A percentile compares a stretch with the other conserved stretches of the same genome.
phyloP scores from a whole-genome alignment of 2,113 vertebrate genomes.

The Triplophysa tibetana region DNA sequence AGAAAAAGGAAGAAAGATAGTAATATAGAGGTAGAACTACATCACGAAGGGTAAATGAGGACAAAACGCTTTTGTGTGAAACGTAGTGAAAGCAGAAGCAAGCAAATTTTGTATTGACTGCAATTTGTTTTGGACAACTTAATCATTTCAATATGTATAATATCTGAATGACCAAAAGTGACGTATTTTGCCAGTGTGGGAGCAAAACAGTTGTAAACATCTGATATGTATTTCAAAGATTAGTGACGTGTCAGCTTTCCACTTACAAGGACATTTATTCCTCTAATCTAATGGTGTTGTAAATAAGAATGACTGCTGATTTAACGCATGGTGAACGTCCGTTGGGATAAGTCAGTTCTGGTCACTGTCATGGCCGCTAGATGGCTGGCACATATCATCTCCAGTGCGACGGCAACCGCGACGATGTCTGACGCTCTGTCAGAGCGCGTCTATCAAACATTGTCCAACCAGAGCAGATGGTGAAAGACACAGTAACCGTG shows the following conservation, averaged over 20 bases:
- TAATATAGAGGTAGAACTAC: background rate
- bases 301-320: constrained; percentile 4
- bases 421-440: constrained; percentile 23
- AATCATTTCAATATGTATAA: too few relatives aligned
- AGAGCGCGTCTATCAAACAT: constrained; percentile 11
- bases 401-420: background rate
- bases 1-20: background rate
- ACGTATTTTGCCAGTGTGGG: too few relatives aligned
- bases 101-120: too few relatives aligned
- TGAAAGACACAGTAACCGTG: constrained; percentile 9
- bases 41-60: background rate
- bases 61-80: too few relatives aligned
- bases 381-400: constrained; percentile 25
- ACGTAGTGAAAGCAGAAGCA: background rate
- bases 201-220: too few relatives aligned
- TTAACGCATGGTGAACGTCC: constrained; percentile 12
- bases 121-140: too few relatives aligned
- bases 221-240: background rate
- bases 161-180: too few relatives aligned
- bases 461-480: constrained; percentile 4
- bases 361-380: constrained; percentile 27
- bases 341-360: constrained; percentile 13
- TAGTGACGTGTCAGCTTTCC: background rate
- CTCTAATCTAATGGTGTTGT: constrained; percentile 1
- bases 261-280: background rate